Evolutionary conservation across 2,113 vertebrate species (phyloP).

Genomic region (Henicopernis longicauda): DNA sequence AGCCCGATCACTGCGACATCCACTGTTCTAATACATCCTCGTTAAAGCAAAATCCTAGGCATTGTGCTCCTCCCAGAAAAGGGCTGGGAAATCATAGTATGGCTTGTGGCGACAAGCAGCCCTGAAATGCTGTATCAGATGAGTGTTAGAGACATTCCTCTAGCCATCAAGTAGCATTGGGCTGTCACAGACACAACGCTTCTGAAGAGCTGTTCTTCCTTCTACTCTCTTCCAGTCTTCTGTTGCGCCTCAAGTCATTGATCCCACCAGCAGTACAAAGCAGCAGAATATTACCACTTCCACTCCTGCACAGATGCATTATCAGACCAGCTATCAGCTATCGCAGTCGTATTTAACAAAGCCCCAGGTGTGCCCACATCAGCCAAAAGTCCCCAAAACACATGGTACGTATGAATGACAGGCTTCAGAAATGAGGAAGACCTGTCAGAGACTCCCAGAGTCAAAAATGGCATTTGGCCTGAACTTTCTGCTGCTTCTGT

Average conservation of each 20-base stretch:
- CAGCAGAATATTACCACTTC: not conserved
- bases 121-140: not conserved
- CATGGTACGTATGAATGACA: rapidly evolving
- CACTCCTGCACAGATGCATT: not conserved
- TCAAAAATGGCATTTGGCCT: not conserved
- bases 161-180: not conserved
- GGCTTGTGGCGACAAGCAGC: not conserved
- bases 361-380: rapidly evolving
- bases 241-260: not conserved
- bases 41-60: not conserved
- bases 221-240: not conserved
- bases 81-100: not conserved
- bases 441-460: not conserved
- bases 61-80: not conserved
- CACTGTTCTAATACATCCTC: not conserved
- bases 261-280: not conserved
- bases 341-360: not conserved
- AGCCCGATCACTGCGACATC: not conserved
- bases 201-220: not conserved
- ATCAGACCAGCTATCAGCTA: not conserved
- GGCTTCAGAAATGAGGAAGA: not conserved
- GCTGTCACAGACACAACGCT: not conserved
- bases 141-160: not conserved
- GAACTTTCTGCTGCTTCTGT: not conserved
- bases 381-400: not conserved